These are phyloP conservation scores for Ips typographus DNA, from an alignment of 1,140 invertebrate genomes.

Conservation along the genomic window DNA sequence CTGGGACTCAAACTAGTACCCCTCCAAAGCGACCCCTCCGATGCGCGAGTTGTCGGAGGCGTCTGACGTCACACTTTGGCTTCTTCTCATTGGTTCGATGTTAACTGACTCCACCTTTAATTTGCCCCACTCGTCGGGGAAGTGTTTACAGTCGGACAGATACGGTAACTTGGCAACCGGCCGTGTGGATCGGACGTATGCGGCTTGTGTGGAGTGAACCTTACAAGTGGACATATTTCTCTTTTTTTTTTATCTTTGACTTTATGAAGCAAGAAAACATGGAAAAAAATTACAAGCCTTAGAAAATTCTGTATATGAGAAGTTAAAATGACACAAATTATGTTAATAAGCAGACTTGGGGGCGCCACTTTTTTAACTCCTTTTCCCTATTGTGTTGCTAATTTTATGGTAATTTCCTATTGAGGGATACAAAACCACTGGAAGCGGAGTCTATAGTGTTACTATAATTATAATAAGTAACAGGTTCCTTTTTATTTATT, in stretches of 20 bases:
- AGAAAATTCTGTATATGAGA: too few relatives aligned
- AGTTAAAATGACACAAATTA: too few relatives aligned
- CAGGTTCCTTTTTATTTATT: too few relatives aligned
- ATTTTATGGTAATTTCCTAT: conserved; percentile 50
- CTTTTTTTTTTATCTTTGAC: too few relatives aligned
- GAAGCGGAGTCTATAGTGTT: too few relatives aligned
- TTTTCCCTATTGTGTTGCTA: conserved; percentile 51
- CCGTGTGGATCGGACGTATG: conserved; percentile 45
- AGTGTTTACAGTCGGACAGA: conserved; percentile 52
- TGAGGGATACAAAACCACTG: not conserved
- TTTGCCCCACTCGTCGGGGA: conserved; percentile 48
- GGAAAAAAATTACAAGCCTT: too few relatives aligned
- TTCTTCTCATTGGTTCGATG: conserved; percentile 42
- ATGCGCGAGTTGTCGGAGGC: conserved; percentile 42
- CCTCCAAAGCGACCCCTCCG: conserved; percentile 36
- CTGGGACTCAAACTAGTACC: conserved; percentile 24
- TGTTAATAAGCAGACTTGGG: conserved; percentile 1
- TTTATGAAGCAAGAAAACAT: too few relatives aligned
- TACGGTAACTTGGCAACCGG: conserved; percentile 53
- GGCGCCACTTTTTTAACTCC: conserved; percentile 45
- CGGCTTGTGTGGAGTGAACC: not conserved
- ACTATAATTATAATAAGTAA: too few relatives aligned
- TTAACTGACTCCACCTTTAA: conserved; percentile 50
- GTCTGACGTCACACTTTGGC: conserved; percentile 48
- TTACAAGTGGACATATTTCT: too few relatives aligned